Base-by-base conservation (phyloP, 2,888 invertebrate species). In the Norana najaformis region DNA sequence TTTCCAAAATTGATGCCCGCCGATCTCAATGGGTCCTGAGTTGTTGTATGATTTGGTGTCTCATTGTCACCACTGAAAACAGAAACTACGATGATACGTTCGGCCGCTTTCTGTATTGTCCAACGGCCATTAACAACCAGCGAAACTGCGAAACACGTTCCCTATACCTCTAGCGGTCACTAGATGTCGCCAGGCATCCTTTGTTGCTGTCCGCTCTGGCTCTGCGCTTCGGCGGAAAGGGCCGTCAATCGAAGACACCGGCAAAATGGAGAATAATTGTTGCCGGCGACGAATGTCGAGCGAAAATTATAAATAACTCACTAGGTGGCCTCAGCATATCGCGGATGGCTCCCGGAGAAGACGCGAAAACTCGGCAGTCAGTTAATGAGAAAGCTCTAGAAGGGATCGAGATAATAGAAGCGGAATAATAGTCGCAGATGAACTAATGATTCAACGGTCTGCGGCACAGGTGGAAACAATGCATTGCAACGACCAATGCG, bases 231-330 rank as follows among this genome's bases (percentile, higher is more conserved):
- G 69, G 30, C 69, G 69, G 69, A 69, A 69, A n/a, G 30, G n/a
- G 30, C n/a, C 69, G 69, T 69, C 69, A 69, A 69, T 69, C 69
- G 69, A n/a, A 69, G 69, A 69, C 69, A n/a, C 30, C 69, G 69
- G 69, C 69, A 69, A 69, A 69, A 69, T 69, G 69, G 30, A 69
- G 69, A 69, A 69, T 69, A n/a, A 69, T 69, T 13, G 69, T n/a
- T 69, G n/a, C 69, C 30, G n/a, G 69, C 8, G 69, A 69, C 69
- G 69, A 69, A n/a, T 69, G 69, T 69, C 69, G 69, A n/a, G 23
- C n/a, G 69, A n/a, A 69, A 69, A 69, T 69, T 69, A 69, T 69
- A 69, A 69, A 69, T 69, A 69, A 69, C 69, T 69, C 69, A 69
- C 69, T n/a, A 69, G 69, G 69, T 69, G 69, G 30, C 69, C 69